Evolutionary conservation across 1,140 invertebrate species (phyloP).

Genomic region (Zaprionus ornatus): DNA sequence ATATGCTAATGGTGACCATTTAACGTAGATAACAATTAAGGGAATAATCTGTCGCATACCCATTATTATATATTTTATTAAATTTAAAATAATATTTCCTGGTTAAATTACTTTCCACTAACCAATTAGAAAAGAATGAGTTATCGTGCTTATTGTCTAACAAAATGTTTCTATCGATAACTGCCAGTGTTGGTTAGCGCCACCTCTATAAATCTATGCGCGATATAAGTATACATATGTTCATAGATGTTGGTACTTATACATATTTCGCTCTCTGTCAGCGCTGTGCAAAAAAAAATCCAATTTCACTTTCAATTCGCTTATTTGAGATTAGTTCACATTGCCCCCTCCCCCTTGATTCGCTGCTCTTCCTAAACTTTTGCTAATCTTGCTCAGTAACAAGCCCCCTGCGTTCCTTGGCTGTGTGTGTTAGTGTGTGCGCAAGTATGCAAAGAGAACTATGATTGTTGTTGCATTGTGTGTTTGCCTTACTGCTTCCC

Average conservation of each 20-base stretch:
- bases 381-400: constrained; percentile 32
- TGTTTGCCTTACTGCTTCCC: constrained; percentile 31
- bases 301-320: constrained; percentile 51
- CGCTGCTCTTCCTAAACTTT: constrained; percentile 14
- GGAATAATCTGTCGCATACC: too few relatives aligned
- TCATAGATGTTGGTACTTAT: background rate
- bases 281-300: constrained; percentile 7
- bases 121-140: too few relatives aligned
- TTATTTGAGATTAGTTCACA: constrained; percentile 41
- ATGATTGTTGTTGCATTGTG: constrained; percentile 24
- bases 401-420: background rate
- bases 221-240: background rate
- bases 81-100: too few relatives aligned
- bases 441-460: background rate
- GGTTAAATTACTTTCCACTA: too few relatives aligned
- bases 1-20: constrained; percentile 6
- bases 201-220: too few relatives aligned
- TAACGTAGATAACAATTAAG: background rate
- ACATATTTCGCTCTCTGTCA: background rate
- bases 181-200: too few relatives aligned
- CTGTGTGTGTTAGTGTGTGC: background rate
- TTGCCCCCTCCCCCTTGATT: background rate
- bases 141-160: too few relatives aligned
- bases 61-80: too few relatives aligned
- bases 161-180: too few relatives aligned